Evolutionary conservation across 2,888 invertebrate genomes (phyloP), one percentile per base, ranked within the genome.

Genomic region (Thereva unica): DNA sequence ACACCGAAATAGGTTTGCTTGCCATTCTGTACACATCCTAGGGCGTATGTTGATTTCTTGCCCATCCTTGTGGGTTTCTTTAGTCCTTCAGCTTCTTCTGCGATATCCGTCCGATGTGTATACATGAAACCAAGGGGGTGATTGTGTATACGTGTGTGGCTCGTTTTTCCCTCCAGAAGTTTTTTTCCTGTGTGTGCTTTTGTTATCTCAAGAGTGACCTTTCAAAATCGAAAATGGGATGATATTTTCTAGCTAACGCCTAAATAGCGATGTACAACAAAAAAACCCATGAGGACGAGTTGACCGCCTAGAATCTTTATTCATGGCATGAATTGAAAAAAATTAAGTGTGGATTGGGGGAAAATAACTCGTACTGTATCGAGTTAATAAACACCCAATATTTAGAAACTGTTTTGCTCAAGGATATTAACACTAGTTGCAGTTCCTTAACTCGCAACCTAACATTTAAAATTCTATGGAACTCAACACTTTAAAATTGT

Each of bases 1-100:
- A 23, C 23, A 23, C 53, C 53, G 53, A 53, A 53, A 53, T 50
- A 53, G 53, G 38, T 53, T 53, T 53, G 53, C 23, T 23, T 23
- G 23, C 53, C 37, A 53, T 53, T 53, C 53, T 9, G 38, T 53
- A 37, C 38, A 8, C 53, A 37, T 37, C 38, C 6, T 34, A 6
- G 50, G 23, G 10, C 9, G 12, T 47, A 50, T 50, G 50, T 50
- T 50, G 50, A 50, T 50, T 50, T 23, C 50, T 34, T 34, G 7
- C 4, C 50, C 6, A n/a, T 23, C 35, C 9, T 42, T 23, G 23
- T 23, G 23, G 23, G 23, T 23, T 23, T 23, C 23, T 23, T 23
- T 23, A 23, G 23, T 23, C 23, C 23, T 23, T 23, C 23, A 23
- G 23, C 23, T 1, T 23, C 23, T 23, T 23, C 23, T 23, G 23